Evolutionary conservation across 92 coral and sea anemone genomes (phyloP), one percentile per base, ranked within the genome.

Genomic region (Phenganax stokvisi): DNA sequence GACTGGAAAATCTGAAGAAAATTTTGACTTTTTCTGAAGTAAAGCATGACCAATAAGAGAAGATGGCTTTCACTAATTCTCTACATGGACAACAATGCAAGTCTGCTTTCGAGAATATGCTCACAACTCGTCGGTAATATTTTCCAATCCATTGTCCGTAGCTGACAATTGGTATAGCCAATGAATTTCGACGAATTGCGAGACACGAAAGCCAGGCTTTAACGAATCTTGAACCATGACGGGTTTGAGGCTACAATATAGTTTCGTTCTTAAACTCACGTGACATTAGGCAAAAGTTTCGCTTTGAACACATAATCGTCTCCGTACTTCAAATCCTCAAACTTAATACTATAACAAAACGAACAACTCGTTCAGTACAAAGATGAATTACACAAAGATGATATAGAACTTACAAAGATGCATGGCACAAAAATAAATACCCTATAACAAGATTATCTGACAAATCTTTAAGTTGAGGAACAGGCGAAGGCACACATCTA

Each of bases 401-500:
- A 27, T 17, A n/a, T 11, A 63, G 28, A 52, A 9, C 54, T 3
- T 30, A 52, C 9, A 72, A 4, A 44, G 13, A 63, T 8, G 30
- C 12, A 12, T 17, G 0, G 0, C 13, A 12, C 61, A 31, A 27
- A 1, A n/a, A 8, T 13, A 13, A 84, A 47, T 79, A 94, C 98
- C 98, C 89, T 70, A 94, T 89, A 9, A 91, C 84, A 71, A 83
- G 85, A 92, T 92, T 94, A 65, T 88, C 85, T 56, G 72, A 77
- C 15, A 94, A 64, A 85, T 94, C 97, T 47, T 81, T 84, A 27
- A 92, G 86, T 56, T 90, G 89, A 9, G 98, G 92, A 51, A 94
- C 55, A 25, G 98, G 98, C 10, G 98, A 94, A 2, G 76, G 66
- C 10, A 94, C 90, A 44, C 72, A 65, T 80, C 98, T 94, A 76